Evolutionary conservation across 2,797 vertebrate species (phyloP).

Genomic region (Takifugu rubripes): DNA sequence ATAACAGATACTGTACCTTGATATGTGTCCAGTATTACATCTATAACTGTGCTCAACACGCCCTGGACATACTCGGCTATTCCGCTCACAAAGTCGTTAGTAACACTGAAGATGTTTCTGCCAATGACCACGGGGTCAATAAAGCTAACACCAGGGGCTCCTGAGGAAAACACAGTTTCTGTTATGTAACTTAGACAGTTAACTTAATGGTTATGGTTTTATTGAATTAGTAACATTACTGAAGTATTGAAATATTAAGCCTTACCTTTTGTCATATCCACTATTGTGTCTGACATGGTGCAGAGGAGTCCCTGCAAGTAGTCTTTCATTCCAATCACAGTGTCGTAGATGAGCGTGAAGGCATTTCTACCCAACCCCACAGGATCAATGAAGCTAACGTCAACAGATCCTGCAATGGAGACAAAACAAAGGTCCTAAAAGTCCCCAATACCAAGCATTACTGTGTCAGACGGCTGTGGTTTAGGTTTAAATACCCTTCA

Average conservation of each 20-base stretch:
- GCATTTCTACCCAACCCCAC: slow-evolving; percentile 49
- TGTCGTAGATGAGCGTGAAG: slow-evolving; percentile 41
- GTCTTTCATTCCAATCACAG: slow-evolving; percentile 27
- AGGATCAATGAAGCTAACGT: slow-evolving; percentile 60
- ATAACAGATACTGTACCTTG: slow-evolving; percentile 42
- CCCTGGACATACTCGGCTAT: slow-evolving; percentile 35
- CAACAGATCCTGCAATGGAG: slow-evolving; percentile 40
- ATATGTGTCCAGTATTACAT: slow-evolving; percentile 50
- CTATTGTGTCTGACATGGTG: slow-evolving; percentile 36
- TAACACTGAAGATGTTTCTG: slow-evolving; percentile 40
- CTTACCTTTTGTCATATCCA: slow-evolving; percentile 58
- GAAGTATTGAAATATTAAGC: background rate
- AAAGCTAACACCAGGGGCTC: slow-evolving; percentile 52
- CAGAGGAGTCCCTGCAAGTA: slow-evolving; percentile 41
- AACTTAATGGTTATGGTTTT: background rate
- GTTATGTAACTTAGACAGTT: background rate
- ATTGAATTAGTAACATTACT: too few species aligned
- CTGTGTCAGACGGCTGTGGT: slow-evolving; percentile 2
- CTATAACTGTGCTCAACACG: slow-evolving; percentile 43
- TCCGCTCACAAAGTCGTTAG: slow-evolving; percentile 40
- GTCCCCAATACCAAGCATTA: background rate
- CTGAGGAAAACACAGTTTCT: slow-evolving; percentile 24
- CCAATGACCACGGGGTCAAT: slow-evolving; percentile 59
- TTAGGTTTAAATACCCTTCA: slow-evolving; percentile 51
- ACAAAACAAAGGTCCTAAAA: background rate